Conservation (phyloP, 2,888 invertebrate species). For the Nesidiocoris tenuis region DNA sequence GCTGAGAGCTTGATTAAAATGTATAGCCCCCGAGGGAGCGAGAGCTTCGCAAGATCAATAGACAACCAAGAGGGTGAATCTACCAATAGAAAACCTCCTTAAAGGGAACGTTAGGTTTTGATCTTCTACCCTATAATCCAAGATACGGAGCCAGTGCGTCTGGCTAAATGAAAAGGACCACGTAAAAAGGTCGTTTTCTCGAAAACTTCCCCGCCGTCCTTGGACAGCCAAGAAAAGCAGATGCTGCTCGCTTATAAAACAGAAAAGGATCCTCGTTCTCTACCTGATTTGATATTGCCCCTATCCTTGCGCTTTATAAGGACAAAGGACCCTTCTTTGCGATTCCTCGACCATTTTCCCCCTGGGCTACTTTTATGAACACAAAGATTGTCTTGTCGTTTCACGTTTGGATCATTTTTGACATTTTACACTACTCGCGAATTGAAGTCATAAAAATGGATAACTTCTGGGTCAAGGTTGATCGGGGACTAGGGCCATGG, state of each 20-base stretch:
- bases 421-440: too few relatives aligned
- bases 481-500: too few relatives aligned
- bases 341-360: too few relatives aligned
- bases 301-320: too few relatives aligned
- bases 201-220: background rate
- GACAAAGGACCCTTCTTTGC: too few relatives aligned
- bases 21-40: background rate
- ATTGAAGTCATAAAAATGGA: too few relatives aligned
- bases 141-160: background rate
- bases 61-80: background rate
- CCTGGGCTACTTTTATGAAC: too few relatives aligned
- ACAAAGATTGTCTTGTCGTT: too few relatives aligned
- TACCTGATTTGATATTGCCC: background rate
- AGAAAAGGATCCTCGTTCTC: background rate
- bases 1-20: background rate
- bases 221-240: background rate
- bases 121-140: background rate
- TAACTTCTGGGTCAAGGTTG: too few relatives aligned
- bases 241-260: background rate
- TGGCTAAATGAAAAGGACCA: slow-evolving; percentile 8
- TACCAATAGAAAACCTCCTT: background rate
- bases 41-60: background rate
- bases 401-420: too few relatives aligned
- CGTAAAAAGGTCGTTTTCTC: slow-evolving; percentile 10
- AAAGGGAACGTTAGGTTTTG: background rate